phyloP scores from a whole-genome alignment of 2,797 vertebrate species.

The Pipistrellus pygmaeus region DNA sequence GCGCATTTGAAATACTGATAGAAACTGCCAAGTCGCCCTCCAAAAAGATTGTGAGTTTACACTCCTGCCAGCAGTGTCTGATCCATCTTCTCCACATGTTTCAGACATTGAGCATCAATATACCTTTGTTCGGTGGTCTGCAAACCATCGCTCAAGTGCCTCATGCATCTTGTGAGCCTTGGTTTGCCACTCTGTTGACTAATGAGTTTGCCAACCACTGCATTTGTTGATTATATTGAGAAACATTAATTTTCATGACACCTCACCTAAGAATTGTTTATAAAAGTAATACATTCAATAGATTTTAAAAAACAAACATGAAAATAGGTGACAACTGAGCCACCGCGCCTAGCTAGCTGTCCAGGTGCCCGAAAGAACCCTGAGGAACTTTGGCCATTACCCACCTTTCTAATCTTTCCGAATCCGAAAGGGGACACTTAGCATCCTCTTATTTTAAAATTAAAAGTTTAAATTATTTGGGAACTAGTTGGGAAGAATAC shows the following conservation, averaged over 20 bases:
- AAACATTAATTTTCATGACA: slow-evolving; percentile 5
- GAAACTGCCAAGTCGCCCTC: background rate
- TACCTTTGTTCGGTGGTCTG: background rate
- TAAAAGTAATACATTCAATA: background rate
- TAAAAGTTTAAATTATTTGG: background rate
- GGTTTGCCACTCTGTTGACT: too few species aligned
- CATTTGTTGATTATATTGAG: background rate
- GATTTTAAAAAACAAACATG: background rate
- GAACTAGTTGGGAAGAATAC: background rate
- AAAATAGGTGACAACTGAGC: background rate
- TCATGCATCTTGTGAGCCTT: too few species aligned
- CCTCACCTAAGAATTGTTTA: background rate
- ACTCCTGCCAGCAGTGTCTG: background rate
- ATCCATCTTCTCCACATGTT: background rate
- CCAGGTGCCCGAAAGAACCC: background rate
- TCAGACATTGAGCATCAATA: background rate
- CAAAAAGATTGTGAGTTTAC: background rate
- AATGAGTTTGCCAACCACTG: too few species aligned
- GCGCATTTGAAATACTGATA: background rate
- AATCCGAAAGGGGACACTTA: background rate
- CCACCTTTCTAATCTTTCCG: background rate
- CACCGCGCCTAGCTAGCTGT: background rate
- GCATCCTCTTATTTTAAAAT: background rate
- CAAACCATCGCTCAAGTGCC: too few species aligned
- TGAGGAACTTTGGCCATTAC: background rate